Percentiles rank a stretch among this genome's conserved stretches.
phyloP scores from a whole-genome alignment of 2,113 vertebrate genomes.

The Vidua chalybeata region DNA sequence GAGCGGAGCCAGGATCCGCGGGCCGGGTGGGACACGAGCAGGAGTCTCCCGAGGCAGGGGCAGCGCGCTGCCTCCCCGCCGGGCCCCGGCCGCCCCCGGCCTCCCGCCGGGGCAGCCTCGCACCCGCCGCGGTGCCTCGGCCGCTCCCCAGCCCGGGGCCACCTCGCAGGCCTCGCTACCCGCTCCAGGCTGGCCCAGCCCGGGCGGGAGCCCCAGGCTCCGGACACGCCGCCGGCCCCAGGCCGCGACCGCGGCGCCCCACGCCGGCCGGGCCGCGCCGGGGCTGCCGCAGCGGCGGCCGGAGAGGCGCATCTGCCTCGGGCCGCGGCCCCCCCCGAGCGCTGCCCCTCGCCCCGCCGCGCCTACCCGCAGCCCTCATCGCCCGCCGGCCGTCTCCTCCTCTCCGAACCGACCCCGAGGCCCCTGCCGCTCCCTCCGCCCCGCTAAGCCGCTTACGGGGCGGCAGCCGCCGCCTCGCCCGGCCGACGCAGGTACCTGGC shows the following conservation, averaged over 20 bases:
- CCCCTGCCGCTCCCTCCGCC: neutral
- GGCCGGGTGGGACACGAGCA: neutral
- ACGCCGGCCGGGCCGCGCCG: neutral
- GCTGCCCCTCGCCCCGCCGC: neutral
- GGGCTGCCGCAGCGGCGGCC: neutral
- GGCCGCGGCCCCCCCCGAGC: neutral
- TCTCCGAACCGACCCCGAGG: neutral
- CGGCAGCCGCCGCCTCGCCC: neutral
- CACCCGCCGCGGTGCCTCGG: neutral
- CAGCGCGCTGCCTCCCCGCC: neutral
- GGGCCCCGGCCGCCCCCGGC: neutral
- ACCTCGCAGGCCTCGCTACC: neutral
- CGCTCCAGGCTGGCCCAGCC: neutral
- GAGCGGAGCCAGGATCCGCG: neutral
- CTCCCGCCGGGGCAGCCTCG: neutral
- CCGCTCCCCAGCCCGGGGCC: neutral
- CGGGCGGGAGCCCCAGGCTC: neutral
- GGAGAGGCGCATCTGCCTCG: neutral
- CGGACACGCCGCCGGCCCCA: neutral
- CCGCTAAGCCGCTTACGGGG: neutral
- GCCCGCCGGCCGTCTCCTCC: neutral
- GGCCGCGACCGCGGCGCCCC: neutral
- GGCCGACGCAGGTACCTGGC: slow-evolving; percentile 81
- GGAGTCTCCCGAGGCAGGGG: too few species aligned
- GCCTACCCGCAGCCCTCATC: slow-evolving; percentile 9